A percentile compares a stretch with the other conserved stretches of the same genome.
phyloP scores from a whole-genome alignment of 2,888 invertebrate species.

The Cyclophora albipunctata region DNA sequence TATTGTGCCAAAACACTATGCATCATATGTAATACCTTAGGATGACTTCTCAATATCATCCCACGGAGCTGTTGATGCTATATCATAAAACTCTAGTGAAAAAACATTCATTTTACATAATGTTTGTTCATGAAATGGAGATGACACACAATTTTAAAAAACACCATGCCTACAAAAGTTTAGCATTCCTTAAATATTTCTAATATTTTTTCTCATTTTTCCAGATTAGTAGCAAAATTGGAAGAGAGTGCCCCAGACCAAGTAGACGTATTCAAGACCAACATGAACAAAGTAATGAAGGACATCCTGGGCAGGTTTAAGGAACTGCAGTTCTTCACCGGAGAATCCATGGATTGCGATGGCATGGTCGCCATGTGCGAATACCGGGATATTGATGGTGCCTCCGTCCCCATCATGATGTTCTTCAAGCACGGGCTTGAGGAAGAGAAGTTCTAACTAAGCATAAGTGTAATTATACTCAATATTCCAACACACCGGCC shows the following conservation, averaged over 20 bases:
- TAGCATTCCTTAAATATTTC: no score
- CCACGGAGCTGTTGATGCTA: conserved; percentile 61
- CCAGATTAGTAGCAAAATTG: conserved; percentile 85
- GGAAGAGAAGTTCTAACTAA: conserved; percentile 96
- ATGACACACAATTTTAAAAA: conserved; percentile 31
- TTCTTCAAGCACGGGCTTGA: conserved; percentile 97
- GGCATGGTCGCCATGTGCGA: conserved; percentile 96
- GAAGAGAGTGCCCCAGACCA: conserved; percentile 88
- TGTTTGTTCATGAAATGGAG: conserved; percentile 66
- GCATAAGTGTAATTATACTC: conserved; percentile 46
- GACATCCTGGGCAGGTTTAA: conserved; percentile 92
- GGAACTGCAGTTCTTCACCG: conserved; percentile 93
- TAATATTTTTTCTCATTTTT: conserved; percentile 20
- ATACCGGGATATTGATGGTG: conserved; percentile 91
- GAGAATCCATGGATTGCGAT: conserved; percentile 95
- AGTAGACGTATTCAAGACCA: conserved; percentile 91
- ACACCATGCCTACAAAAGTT: no score
- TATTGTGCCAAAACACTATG: conserved; percentile 11
- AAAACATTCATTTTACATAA: conserved; percentile 57
- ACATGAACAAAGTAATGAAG: conserved; percentile 95
- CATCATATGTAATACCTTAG: conserved; percentile 63
- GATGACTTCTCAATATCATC: conserved; percentile 40
- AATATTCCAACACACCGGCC: conserved; percentile 51
- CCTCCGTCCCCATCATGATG: conserved; percentile 91
- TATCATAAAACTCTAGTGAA: conserved; percentile 58